Evolutionary conservation across 1,140 invertebrate genomes (phyloP), one percentile per base, ranked within the genome.

Genomic region (Hesperophylax magnus): DNA sequence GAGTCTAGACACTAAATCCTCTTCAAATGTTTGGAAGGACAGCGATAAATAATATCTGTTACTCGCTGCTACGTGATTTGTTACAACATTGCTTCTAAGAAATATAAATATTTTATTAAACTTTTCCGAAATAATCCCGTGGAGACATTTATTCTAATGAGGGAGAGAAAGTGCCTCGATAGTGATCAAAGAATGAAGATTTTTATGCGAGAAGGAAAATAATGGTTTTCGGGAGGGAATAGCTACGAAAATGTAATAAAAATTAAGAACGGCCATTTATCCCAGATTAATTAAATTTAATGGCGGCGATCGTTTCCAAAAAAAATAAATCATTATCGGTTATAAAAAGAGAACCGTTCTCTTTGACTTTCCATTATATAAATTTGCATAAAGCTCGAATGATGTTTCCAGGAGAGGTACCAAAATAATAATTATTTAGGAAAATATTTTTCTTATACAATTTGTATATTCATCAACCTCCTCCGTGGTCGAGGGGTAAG

Each of bases 1-100:
- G 17, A 65, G 76, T 78, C 76, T 65, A 78, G 74, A 76, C 74
- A 34, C 31, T 24, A 4, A 20, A 63, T 63, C n/a, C 22, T 63
- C 67, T 27, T 63, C 60, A 63, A 27, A 27, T 63, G 22, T 63
- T 14, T 24, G 22, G 22, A 24, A 63, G 60, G 22, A 63, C n/a
- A 63, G 22, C 6, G 14, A 20, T 22, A 63, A 63, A 63, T 63
- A 5, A 63, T 4, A 63, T 63, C 60, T 63, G 18, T 22, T 63
- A 27, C 60, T 22, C 18, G 60, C 54, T 22, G 60, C 22, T 22
- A 22, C 7, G 24, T 63, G 60, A 63, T 63, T 63, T 22, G 60
- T 63, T 63, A 22, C n/a, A 1, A 15, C 1, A 2, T 27, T 7
- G 24, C 22, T 63, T 63, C 22, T 27, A 27, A 14, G 22, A 63